Evolutionary conservation across 2,113 vertebrate species (phyloP), one percentile per base, ranked within the genome.

Genomic region (Catharus minimus): DNA sequence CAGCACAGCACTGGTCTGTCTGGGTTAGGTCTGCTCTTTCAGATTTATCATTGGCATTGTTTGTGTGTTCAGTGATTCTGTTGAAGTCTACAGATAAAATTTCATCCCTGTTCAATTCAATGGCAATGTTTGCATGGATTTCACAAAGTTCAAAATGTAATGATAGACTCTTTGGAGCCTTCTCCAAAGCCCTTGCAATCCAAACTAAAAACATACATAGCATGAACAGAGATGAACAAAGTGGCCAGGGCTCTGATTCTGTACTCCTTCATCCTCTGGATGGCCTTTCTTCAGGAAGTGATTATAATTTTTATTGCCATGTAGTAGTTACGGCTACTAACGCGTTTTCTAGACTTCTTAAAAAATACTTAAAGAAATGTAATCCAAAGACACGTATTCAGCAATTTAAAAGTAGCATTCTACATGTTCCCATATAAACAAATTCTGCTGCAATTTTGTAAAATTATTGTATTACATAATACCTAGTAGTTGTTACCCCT

Each of bases 21-120:
- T 38, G 26, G 7, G 71, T 61, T 50, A 47, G 27, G 4, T 36
- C 15, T 86, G 41, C 23, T 83, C 44, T 52, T 77, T 78, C 44
- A 53, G 11, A 33, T 82, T 9, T n/a, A 4, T 11, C 2, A 14
- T 19, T 38, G 41, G 13, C 0, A 0, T 17, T 16, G 15, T 72
- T 84, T 62, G 11, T 39, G 3, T 8, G 11, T 43, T 62, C 28
- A 43, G 3, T 38, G 5, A 20, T 80, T 82, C 71, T 69, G 1
- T 15, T 66, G 52, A 68, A 27, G 21, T 33, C 41, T 71, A 21
- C n/a, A 19, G 39, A 4, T 60, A 30, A 39, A 43, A 38, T 89
- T 77, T 32, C 15, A 18, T 58, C 28, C 38, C 69, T 50, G 10
- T 56, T 65, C 24, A 41, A 1, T 83, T 56, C 68, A 72, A 12